phyloP scores from a whole-genome alignment of 1,140 invertebrate genomes.

The Ganaspis sp. region DNA sequence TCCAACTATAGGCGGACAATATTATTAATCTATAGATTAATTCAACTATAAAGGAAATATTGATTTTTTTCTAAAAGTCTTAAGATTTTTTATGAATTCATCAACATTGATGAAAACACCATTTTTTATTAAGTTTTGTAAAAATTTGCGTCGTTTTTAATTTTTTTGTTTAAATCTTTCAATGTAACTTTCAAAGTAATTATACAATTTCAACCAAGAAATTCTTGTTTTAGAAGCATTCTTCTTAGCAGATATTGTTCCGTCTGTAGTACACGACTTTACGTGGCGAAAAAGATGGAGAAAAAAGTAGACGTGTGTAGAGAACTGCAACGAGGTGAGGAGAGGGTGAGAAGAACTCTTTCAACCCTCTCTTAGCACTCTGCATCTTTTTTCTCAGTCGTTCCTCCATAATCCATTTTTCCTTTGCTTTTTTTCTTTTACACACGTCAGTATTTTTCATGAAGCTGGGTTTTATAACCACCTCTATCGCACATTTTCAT shows the following conservation, averaged over 20 bases:
- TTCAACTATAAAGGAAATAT: too few relatives aligned
- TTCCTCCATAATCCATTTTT: slow-evolving; percentile 6
- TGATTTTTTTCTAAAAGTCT: too few relatives aligned
- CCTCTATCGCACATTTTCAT: slow-evolving; percentile 52
- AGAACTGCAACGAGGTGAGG: slow-evolving; percentile 47
- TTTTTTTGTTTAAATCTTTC: too few relatives aligned
- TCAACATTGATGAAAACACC: too few relatives aligned
- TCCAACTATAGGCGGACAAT: too few relatives aligned
- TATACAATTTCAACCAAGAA: too few relatives aligned
- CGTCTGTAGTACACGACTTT: not conserved
- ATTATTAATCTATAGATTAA: too few relatives aligned
- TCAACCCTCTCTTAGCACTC: slow-evolving; percentile 53
- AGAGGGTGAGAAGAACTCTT: slow-evolving; percentile 54
- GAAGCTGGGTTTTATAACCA: slow-evolving; percentile 44
- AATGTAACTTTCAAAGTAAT: too few relatives aligned
- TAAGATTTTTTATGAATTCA: too few relatives aligned
- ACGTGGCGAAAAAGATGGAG: not conserved
- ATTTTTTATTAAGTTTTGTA: too few relatives aligned
- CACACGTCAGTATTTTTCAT: slow-evolving; percentile 39
- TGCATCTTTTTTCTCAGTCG: slow-evolving; percentile 20
- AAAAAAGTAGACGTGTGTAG: slow-evolving; percentile 54
- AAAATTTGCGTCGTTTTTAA: too few relatives aligned
- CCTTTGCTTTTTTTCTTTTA: slow-evolving; percentile 32
- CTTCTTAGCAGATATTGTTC: not conserved
- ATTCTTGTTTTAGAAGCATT: not conserved